Conservation (phyloP, 92 coral and sea anemone species). For the Nematostella vectensis region DNA sequence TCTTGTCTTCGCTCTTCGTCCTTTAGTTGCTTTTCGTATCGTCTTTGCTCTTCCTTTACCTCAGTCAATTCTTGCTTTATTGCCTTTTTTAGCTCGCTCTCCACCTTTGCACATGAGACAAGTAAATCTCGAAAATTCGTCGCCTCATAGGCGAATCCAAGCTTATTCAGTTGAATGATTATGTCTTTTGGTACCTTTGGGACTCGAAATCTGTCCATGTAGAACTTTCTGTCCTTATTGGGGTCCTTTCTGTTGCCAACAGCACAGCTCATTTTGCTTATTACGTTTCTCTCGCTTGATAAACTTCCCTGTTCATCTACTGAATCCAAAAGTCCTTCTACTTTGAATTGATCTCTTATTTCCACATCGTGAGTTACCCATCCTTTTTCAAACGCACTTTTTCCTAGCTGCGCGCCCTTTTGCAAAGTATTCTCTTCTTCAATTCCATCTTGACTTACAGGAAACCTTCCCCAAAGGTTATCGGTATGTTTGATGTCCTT, state of each 20-base stretch:
- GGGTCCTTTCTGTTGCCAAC: slow-evolving; percentile 2
- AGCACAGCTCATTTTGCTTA: slow-evolving; percentile 3
- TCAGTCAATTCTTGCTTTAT: slow-evolving; percentile 20
- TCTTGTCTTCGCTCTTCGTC: slow-evolving; percentile 26
- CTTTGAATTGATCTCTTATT: too few species aligned
- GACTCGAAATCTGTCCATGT: slow-evolving; percentile 19
- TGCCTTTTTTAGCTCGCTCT: slow-evolving; percentile 26
- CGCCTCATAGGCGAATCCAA: slow-evolving; percentile 21
- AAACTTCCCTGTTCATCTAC: slow-evolving; percentile 15
- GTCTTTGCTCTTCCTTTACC: slow-evolving; percentile 26
- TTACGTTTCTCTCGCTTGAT: slow-evolving; percentile 4
- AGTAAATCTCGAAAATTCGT: slow-evolving; percentile 16
- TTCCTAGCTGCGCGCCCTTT: too few species aligned
- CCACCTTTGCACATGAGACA: slow-evolving; percentile 14
- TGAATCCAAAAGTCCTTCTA: too few species aligned
- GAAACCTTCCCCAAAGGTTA: too few species aligned
- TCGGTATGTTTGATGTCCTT: too few species aligned
- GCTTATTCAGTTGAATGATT: slow-evolving; percentile 17
- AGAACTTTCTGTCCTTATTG: slow-evolving; percentile 18
- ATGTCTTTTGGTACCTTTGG: slow-evolving; percentile 27
- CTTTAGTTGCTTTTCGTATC: slow-evolving; percentile 14
- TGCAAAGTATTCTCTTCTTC: too few species aligned
- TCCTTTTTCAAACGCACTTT: too few species aligned
- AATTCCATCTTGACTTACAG: too few species aligned
- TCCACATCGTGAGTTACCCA: too few species aligned